Conservation (phyloP, 2,797 vertebrate species). For the Masticophis lateralis region DNA sequence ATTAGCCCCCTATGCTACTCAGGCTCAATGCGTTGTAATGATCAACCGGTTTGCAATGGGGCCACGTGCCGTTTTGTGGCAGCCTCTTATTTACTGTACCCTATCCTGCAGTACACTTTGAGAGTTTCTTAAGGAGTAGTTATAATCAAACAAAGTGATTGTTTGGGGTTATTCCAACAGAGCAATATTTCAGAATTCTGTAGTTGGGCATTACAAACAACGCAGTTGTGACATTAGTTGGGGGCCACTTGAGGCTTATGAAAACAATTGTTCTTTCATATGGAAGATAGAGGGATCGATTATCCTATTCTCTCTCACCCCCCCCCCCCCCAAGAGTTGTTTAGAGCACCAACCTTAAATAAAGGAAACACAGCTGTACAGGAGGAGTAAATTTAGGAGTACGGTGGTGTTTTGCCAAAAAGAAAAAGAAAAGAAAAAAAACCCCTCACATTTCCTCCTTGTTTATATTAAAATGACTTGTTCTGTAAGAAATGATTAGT, state of each 20-base stretch:
- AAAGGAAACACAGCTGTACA: background rate
- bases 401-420: background rate
- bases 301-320: background rate
- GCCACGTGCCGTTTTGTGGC: too few species aligned
- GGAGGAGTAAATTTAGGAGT: background rate
- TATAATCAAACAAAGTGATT: background rate
- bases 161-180: background rate
- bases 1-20: too few species aligned
- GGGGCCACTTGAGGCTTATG: background rate
- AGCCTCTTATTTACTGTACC: too few species aligned
- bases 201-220: background rate
- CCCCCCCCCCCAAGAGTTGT: background rate
- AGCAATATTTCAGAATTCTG: slow-evolving; percentile 5
- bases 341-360: background rate
- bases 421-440: background rate
- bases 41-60: too few species aligned
- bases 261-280: background rate
- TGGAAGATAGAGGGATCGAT: background rate
- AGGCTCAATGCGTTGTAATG: too few species aligned
- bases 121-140: background rate
- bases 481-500: background rate
- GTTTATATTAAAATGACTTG: background rate
- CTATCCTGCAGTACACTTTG: background rate
- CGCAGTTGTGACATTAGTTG: background rate
- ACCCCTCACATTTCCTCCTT: background rate